Conservation (phyloP, 2,113 vertebrate species). For the Notarius lentiginosus region DNA sequence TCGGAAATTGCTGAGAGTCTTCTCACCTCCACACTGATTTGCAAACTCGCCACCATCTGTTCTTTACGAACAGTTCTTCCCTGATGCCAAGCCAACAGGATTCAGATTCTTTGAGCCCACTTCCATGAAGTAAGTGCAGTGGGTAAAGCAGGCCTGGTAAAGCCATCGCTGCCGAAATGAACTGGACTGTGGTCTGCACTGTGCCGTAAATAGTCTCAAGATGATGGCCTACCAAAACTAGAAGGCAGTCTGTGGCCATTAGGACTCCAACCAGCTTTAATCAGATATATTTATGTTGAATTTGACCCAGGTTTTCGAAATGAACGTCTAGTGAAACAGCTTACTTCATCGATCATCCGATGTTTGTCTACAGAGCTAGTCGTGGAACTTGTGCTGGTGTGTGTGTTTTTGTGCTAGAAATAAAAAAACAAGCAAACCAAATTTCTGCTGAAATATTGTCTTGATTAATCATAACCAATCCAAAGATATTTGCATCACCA, state of each 20-base stretch:
- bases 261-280: slow-evolving; percentile 51
- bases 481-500: slow-evolving; percentile 51
- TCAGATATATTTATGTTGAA: slow-evolving; percentile 55
- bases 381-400: background rate
- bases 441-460: slow-evolving; percentile 25
- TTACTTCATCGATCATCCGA: slow-evolving; percentile 24
- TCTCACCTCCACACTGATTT: slow-evolving; percentile 30
- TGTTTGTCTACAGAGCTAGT: background rate
- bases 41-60: slow-evolving; percentile 22
- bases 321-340: slow-evolving; percentile 24
- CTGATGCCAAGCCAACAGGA: slow-evolving; percentile 4
- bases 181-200: slow-evolving; percentile 37
- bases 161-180: slow-evolving; percentile 46
- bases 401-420: background rate
- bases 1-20: slow-evolving; percentile 21
- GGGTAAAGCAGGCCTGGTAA: slow-evolving; percentile 38
- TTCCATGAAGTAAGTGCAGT: slow-evolving; percentile 24
- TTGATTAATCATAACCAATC: slow-evolving; percentile 44
- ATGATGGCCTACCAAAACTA: slow-evolving; percentile 50
- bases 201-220: slow-evolving; percentile 45
- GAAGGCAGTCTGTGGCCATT: slow-evolving; percentile 39
- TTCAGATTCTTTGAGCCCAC: slow-evolving; percentile 22
- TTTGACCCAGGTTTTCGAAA: slow-evolving; percentile 38
- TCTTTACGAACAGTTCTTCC: slow-evolving; percentile 15
- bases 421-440: slow-evolving; percentile 9